Conservation (phyloP, 37 sponge, comb jelly and placozoan genomes). For the Diacarnus erythraeanus region DNA sequence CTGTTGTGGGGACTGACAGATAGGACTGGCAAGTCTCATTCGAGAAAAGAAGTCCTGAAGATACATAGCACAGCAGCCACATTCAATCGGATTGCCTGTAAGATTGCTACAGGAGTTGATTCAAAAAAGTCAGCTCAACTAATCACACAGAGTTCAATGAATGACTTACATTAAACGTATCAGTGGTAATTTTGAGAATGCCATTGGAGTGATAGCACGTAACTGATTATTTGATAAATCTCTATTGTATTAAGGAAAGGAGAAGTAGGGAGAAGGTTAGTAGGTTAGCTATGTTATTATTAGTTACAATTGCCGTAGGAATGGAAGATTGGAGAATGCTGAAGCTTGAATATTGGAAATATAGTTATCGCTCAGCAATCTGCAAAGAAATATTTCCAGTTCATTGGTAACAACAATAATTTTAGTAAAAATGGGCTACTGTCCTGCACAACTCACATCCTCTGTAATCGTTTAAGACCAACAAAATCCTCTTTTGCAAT, state of each 20-base stretch:
- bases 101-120: neutral
- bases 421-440: neutral
- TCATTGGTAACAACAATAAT: too few species aligned
- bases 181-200: neutral
- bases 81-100: slow-evolving; percentile 25
- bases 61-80: slow-evolving; percentile 49
- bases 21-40: slow-evolving; percentile 8
- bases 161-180: slow-evolving; percentile 21
- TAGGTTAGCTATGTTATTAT: neutral
- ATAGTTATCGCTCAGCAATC: slow-evolving; percentile 26
- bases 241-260: neutral
- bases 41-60: slow-evolving; percentile 19
- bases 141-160: neutral
- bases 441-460: slow-evolving; percentile 8
- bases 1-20: slow-evolving; percentile 28
- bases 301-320: slow-evolving; percentile 14
- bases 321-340: slow-evolving; percentile 12
- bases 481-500: slow-evolving; percentile 10
- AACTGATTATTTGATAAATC: slow-evolving; percentile 15
- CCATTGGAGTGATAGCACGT: neutral
- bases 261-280: neutral
- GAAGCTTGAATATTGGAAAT: slow-evolving; percentile 3
- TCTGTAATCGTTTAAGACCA: slow-evolving; percentile 6
- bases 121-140: neutral
- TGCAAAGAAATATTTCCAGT: too few species aligned